Conservation (phyloP, 2,113 vertebrate species). For the Python bivittatus region DNA sequence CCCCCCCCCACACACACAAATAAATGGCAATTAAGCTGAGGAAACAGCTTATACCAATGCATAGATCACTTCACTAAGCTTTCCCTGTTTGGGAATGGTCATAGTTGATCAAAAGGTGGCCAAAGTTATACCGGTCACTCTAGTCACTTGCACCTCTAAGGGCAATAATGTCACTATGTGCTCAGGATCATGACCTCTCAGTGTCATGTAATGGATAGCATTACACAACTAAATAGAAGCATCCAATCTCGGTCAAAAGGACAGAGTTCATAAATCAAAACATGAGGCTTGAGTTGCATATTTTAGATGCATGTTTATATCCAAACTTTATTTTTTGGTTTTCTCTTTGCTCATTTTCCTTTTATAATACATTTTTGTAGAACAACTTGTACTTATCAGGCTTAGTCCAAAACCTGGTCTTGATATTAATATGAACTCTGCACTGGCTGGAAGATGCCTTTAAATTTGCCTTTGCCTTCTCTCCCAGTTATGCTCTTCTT, state of each 20-base stretch:
- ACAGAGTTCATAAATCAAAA: neutral
- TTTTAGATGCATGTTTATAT: neutral
- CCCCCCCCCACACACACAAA: neutral
- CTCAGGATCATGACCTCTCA: neutral
- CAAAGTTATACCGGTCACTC: neutral
- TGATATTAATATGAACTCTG: neutral
- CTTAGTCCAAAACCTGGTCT: neutral
- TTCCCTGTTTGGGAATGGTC: neutral
- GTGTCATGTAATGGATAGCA: neutral
- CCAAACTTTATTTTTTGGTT: too few species aligned
- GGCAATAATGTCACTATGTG: neutral
- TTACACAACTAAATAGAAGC: neutral
- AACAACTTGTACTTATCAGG: neutral
- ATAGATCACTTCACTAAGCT: neutral
- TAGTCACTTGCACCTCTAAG: neutral
- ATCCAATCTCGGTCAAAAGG: neutral
- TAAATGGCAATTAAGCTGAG: neutral
- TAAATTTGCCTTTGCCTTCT: neutral
- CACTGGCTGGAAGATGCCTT: neutral
- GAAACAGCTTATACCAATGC: neutral
- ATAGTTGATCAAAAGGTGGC: neutral
- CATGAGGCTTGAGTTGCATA: neutral
- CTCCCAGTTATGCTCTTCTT: neutral
- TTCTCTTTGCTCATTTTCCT: neutral
- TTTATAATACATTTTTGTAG: neutral